Percentiles rank a stretch among this genome's conserved stretches.
These are phyloP conservation scores for Mustela lutreola DNA, from an alignment of 2,113 vertebrate species.

Conservation along the genomic window DNA sequence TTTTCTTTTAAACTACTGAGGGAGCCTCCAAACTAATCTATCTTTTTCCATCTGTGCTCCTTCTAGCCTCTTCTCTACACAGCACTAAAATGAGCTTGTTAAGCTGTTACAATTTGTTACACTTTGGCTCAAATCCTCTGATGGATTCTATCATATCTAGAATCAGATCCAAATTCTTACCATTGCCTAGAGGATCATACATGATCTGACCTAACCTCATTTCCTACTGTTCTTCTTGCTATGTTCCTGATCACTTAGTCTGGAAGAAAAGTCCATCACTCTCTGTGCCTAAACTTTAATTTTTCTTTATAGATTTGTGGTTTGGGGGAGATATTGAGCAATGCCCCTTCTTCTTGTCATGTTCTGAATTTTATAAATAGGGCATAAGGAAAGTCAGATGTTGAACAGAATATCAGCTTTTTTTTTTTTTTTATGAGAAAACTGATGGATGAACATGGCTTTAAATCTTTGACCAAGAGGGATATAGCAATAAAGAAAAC, in stretches of 20 bases:
- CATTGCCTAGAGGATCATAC: neutral
- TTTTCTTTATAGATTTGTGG: conserved; percentile 23
- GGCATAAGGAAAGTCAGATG: neutral
- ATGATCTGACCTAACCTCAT: neutral
- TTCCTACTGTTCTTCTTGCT: neutral
- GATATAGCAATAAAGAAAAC: neutral
- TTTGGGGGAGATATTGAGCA: neutral
- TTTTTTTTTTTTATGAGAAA: neutral
- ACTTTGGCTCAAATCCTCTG: neutral
- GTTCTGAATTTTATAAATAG: conserved; percentile 57
- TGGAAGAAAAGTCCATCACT: neutral
- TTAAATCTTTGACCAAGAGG: conserved; percentile 47
- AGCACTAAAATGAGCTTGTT: neutral
- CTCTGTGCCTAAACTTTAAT: neutral
- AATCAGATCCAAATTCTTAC: conserved; percentile 37
- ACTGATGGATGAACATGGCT: neutral
- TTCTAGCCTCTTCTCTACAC: neutral
- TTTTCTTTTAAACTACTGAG: neutral
- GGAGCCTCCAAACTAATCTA: neutral
- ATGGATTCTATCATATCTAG: neutral
- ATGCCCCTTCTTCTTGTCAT: neutral
- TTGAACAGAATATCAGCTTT: neutral
- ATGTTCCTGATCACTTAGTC: neutral
- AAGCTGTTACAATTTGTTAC: neutral
- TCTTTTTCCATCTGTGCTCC: neutral